Evolutionary conservation across 2,888 invertebrate species (phyloP), one percentile per base, ranked within the genome.

Genomic region (Lamellibrachia columna): DNA sequence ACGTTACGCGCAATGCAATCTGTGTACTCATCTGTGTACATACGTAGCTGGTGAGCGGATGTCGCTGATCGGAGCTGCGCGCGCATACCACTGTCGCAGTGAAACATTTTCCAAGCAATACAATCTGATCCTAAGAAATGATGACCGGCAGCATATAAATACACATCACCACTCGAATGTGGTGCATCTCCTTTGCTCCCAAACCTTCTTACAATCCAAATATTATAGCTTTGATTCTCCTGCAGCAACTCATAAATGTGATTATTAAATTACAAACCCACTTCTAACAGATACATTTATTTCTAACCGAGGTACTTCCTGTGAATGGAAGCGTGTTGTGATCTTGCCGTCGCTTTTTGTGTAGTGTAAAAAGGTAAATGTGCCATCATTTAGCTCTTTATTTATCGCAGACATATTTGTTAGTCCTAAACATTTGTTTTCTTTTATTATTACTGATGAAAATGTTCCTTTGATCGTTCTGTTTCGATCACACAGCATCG

Each of bases 291-390:
- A 15, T 11, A 22, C 4, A 75, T 75, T 11, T 75, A 75, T 75
- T 75, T 75, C 75, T 11, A 75, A 75, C 75, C 1, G 75, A n/a
- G n/a, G 22, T 75, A 75, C 75, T 75, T 75, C 75, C 75, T 15
- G 75, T n/a, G 75, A 75, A 75, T 75, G 75, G 15, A 75, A 22
- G 75, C 75, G 75, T 75, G 75, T 75, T 75, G 75, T 75, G 75
- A 75, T 75, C 4, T 75, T 22, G 11, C n/a, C 22, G 3, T 75
- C 75, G 22, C 55, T 75, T 75, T 75, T 75, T 75, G 75, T 75
- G 75, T 75, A n/a, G n/a, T 75, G 75, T 75, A 75, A 75, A 75
- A 75, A 75, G 75, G 75, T 75, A 75, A 75, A 75, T 75, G 15
- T 75, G 22, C 22, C 1, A 75, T 22, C n/a, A 75, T 22, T 75